These are phyloP conservation scores for Conus ventricosus DNA, from an alignment of 1,140 invertebrate genomes.

Conservation along the genomic window DNA sequence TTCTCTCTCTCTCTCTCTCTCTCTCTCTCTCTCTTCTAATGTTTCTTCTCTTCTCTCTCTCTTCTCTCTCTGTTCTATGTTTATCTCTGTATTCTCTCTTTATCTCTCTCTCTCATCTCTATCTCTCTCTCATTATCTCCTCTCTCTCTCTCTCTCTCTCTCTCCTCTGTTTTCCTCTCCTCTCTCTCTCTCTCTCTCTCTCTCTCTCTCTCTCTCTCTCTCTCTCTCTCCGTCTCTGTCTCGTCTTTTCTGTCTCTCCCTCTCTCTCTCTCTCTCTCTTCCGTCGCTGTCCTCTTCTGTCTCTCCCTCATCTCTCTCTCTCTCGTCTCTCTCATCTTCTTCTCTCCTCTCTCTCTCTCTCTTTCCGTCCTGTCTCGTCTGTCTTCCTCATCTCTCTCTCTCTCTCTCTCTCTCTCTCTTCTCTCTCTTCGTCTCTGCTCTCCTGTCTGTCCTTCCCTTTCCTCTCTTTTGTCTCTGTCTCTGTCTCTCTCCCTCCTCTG, in stretches of 20 bases:
- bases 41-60: no score
- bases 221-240: neutral
- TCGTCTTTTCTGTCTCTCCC: constrained; percentile 1
- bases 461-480: no score
- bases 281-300: constrained; percentile 12
- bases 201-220: neutral
- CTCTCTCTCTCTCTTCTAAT: neutral
- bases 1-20: constrained; percentile 13
- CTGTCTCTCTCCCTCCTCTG: constrained; percentile 25
- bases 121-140: neutral
- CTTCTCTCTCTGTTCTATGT: neutral
- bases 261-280: constrained; percentile 23
- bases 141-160: neutral
- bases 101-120: neutral
- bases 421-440: neutral
- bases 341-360: neutral
- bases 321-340: constrained; percentile 8
- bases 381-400: no score
- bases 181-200: neutral
- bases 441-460: constrained; percentile 6
- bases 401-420: no score
- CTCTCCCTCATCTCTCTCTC: neutral
- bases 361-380: no score
- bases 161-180: neutral
- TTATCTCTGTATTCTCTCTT: neutral